These are phyloP conservation scores for Hirundichthys speculiger DNA, from an alignment of 2,113 vertebrate genomes.

Conservation along the genomic window DNA sequence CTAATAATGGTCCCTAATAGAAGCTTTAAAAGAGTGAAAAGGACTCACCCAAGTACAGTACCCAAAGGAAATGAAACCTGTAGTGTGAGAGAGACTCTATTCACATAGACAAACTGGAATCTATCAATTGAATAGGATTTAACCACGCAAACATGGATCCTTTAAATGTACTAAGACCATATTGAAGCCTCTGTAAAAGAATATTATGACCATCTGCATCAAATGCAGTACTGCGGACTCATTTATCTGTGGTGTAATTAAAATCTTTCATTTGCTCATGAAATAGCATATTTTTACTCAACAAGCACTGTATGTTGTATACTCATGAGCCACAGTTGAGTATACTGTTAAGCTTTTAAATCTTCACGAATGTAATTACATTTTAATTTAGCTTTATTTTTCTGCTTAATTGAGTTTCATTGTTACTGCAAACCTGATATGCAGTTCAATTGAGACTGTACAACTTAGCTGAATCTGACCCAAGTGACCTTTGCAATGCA, in stretches of 20 bases:
- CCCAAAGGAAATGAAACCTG: too few species aligned
- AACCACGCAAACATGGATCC: too few species aligned
- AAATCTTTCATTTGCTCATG: conserved; percentile 37
- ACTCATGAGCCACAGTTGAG: conserved; percentile 30
- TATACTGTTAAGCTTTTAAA: conserved; percentile 28
- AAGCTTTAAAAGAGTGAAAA: too few species aligned
- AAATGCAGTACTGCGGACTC: too few species aligned
- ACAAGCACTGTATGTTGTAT: conserved; percentile 22
- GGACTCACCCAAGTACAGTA: too few species aligned
- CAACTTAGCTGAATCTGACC: background rate
- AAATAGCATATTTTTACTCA: conserved; percentile 10
- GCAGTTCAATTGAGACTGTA: background rate
- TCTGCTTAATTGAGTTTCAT: conserved; percentile 13
- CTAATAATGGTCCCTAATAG: too few species aligned
- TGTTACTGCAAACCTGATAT: conserved; percentile 15
- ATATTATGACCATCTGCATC: too few species aligned
- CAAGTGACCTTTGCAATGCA: background rate
- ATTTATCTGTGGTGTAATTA: conserved; percentile 29
- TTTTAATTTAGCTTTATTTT: conserved; percentile 27
- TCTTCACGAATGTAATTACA: conserved; percentile 27
- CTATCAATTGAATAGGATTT: too few species aligned
- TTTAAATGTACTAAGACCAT: too few species aligned
- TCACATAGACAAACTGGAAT: too few species aligned
- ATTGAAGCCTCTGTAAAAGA: too few species aligned
- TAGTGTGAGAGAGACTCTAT: too few species aligned